Percentiles rank a stretch among this genome's conserved stretches.
These are phyloP conservation scores for Beaufortia kweichowensis DNA, from an alignment of 2,113 vertebrate genomes.

Conservation along the genomic window DNA sequence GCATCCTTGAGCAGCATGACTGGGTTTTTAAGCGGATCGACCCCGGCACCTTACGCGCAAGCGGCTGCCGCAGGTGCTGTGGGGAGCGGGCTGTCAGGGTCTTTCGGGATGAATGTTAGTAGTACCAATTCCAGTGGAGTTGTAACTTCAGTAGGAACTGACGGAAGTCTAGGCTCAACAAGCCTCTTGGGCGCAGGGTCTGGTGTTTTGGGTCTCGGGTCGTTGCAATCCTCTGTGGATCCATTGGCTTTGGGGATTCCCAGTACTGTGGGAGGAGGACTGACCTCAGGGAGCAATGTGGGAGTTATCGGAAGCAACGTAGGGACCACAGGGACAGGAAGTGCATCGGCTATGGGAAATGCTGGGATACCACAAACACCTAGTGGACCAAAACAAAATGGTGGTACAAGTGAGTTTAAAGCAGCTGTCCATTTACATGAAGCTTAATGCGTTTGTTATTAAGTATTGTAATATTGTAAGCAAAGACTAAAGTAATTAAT, in stretches of 20 bases:
- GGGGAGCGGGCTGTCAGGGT: constrained; percentile 54
- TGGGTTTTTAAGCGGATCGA: constrained; percentile 67
- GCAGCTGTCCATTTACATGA: neutral
- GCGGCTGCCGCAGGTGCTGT: constrained; percentile 70
- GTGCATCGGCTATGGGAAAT: constrained; percentile 51
- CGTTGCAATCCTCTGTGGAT: constrained; percentile 56
- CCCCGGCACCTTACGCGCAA: constrained; percentile 82
- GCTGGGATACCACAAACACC: constrained; percentile 72
- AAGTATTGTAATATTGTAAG: neutral
- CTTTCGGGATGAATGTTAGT: constrained; percentile 48
- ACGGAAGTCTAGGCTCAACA: constrained; percentile 55
- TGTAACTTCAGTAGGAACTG: constrained; percentile 57
- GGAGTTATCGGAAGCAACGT: constrained; percentile 70
- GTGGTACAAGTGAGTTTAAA: constrained; percentile 80
- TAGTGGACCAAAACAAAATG: constrained; percentile 84
- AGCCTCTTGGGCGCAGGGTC: constrained; percentile 62
- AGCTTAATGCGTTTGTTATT: neutral
- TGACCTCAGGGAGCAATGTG: constrained; percentile 60
- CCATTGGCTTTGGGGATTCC: constrained; percentile 57
- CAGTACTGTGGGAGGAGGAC: constrained; percentile 55
- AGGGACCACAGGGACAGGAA: constrained; percentile 59
- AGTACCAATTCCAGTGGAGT: constrained; percentile 46
- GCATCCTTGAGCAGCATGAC: constrained; percentile 67
- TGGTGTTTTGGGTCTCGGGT: constrained; percentile 62
- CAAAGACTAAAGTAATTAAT: neutral